Base-by-base conservation (phyloP, 2,797 vertebrate species). In the Anas capensis region DNA sequence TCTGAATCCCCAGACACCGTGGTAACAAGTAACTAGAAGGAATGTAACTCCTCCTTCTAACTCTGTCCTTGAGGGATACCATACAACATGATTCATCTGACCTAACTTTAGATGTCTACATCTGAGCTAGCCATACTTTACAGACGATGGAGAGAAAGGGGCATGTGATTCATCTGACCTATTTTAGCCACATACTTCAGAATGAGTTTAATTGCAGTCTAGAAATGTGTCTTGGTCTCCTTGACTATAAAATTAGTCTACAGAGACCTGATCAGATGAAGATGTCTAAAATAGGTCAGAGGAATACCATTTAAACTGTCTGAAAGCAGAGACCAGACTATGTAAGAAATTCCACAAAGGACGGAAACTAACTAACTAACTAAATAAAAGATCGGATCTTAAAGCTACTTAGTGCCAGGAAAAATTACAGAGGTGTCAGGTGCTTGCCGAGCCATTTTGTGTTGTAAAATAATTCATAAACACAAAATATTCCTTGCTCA, bases 161-260 rank as follows among this genome's bases (percentile, higher is more conserved):
- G 14, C 38, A 51, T 82, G 71, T 93, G 79, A 91, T 77, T 96
- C 92, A 92, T 84, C 77, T 90, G 86, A 72, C 77, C 91, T 95
- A 38, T 86, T 95, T 95, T 87, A 80, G 49, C 44, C 42, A 62
- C 1, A 11, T 58, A 72, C 49, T 81, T 93, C 38, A 83, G 49
- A 46, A 90, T 58, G 6, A 33, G 1, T 83, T 95, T 93, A 96
- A 96, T 93, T 94, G 61, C 57, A 88, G 73, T 61, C 81, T 88
- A 51, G 83, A 96, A 93, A 84, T 84, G 66, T 93, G 75, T 82
- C 4, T 1, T 80, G 71, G 58, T 61, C 44, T 92, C 65, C 69
- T 91, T 92, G 77, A 75, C 53, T 83, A 79, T 82, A 86, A 91
- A 94, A 88, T 91, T 78, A 78, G 31, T 64, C 57, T 72, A 5